Base-by-base conservation (phyloP, 2,888 invertebrate species). In the Pollenia griseotomentosa region DNA sequence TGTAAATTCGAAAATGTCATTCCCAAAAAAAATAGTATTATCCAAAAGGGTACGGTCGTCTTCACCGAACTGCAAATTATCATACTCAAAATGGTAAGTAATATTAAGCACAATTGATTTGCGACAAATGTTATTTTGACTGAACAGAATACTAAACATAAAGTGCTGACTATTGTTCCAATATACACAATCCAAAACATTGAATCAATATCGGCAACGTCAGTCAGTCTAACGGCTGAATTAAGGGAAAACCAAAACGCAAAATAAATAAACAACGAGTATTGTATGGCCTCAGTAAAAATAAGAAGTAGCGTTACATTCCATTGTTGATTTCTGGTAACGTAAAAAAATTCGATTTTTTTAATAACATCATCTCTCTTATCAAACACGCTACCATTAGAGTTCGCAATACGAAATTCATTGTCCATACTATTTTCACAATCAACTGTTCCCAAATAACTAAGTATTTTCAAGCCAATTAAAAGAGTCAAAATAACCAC, bases 321-420 rank as follows among this genome's bases (percentile, higher is more conserved):
- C 92, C 92, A 93, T 83, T 92, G 92, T 71, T 91, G 91, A 68
- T 91, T 91, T 81, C 91, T 92, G 40, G 92, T 93, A 16, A 93
- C 91, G 84, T 93, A 93, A 83, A 93, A 92, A 88, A 93, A 93
- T 82, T 91, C 89, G 59, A 92, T 90, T 7, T 90, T 90, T 81
- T 91, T 92, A 51, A 93, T 92, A 5, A 92, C 89, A 1, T 91
- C 91, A 57, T 89, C 83, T 0, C 92, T 90, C 2, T 88, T 83
- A 86, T 92, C 92, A 71, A 93, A 92, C n/a, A 93, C 89, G 80
- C 90, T 91, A 46, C 91, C 91, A 85, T 92, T 92, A 10, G 91
- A 90, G 84, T 93, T 93, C 8, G 92, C 91, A 48, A 92, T 92
- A 4, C 92, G 89, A 48, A 93, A 73, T 4, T 93, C 92, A 46